Conservation (phyloP, 1,140 invertebrate genomes). For the Theocolax elegans region DNA sequence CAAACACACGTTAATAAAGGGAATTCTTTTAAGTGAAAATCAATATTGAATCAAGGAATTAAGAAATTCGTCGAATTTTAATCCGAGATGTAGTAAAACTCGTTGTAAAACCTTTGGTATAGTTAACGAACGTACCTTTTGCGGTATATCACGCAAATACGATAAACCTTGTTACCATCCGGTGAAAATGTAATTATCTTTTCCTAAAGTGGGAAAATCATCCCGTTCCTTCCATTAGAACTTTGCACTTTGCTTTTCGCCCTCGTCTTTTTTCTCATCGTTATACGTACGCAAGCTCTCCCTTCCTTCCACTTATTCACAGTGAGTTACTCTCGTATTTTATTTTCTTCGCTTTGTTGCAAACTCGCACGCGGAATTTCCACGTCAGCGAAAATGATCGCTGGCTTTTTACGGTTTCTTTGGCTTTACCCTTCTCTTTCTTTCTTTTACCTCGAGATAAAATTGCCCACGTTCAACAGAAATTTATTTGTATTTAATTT, state of each 20-base stretch:
- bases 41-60: conserved; percentile 15
- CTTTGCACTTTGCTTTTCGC: neutral
- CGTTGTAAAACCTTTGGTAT: neutral
- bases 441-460: neutral
- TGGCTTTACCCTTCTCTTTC: neutral
- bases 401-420: neutral
- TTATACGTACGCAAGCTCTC: neutral
- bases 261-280: too few species aligned
- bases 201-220: conserved; percentile 14
- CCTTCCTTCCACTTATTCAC: neutral
- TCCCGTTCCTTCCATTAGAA: neutral
- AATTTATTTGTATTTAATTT: too few species aligned
- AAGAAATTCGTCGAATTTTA: conserved; percentile 17
- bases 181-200: conserved; percentile 28
- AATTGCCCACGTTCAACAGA: too few species aligned
- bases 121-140: neutral
- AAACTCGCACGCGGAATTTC: neutral
- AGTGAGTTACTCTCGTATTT: neutral
- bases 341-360: neutral
- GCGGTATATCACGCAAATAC: too few species aligned
- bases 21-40: too few species aligned
- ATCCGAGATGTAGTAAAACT: neutral
- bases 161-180: conserved; percentile 18
- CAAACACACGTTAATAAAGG: conserved; percentile 1
- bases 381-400: conserved; percentile 11